Base-by-base conservation (phyloP, 2,797 vertebrate species). In the Chaetophractus vellerosus region DNA sequence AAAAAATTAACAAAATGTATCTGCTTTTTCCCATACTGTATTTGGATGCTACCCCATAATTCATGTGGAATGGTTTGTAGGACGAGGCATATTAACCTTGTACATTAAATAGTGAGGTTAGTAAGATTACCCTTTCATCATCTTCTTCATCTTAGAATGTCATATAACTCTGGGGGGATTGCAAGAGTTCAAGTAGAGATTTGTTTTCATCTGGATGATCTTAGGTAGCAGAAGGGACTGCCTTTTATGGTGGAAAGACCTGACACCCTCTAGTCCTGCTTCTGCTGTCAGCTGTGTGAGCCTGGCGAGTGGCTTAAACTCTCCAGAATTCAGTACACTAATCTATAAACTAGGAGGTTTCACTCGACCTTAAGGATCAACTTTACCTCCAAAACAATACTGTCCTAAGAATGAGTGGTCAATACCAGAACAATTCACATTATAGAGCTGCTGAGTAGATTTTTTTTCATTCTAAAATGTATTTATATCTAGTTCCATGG, bases 381-480 rank as follows among this genome's bases (percentile, higher is more conserved):
- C 11, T 55, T 26, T 59, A 7, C 38, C 31, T 68, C 38, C 4
- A 28, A 45, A 71, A 71, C 45, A 18, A 36, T 28, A 11, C 5
- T 28, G 7, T 36, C 76, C 33, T 57, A 5, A 55, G 24, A 55
- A 31, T 5, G 66, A 31, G 48, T 28, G 1, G 2, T 36, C 19
- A 9, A 28, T 8, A 10, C 14, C 55, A 28, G 36, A 28, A 18
- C 69, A 2, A 9, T 23, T 41, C 19, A 24, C 19, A 41, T 18
- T 10, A 18, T 0, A 16, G 24, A 19, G 21, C 28, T 12, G n/a
- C 2, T 24, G 38, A 9, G 8, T 24, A 10, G 21, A 21, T 10
- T 23, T 41, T 82, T 24, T 11, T 1, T 7, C 11, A 14, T 10
- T 33, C 19, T 24, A 71, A 59, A 4, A 1, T 61, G 14, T 48